Evolutionary conservation across 1,140 invertebrate genomes (phyloP).

Genomic region (Probaryconus sp.): DNA sequence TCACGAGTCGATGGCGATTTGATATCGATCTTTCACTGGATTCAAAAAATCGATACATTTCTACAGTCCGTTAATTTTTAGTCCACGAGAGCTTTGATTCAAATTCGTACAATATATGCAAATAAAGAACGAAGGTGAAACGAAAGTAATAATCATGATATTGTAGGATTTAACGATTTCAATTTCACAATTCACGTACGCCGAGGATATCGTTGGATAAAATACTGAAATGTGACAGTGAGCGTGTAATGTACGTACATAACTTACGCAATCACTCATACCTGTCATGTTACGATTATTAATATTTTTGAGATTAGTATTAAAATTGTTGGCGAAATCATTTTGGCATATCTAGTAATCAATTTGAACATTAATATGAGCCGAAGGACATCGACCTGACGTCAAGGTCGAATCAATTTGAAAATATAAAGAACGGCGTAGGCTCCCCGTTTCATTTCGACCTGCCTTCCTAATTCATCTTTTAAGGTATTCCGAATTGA

Average conservation of each 20-base stretch:
- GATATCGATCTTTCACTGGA: too few species aligned
- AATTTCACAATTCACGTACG: constrained; percentile 21
- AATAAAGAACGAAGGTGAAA: too few species aligned
- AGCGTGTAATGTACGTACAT: constrained; percentile 23
- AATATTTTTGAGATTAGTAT: constrained; percentile 49
- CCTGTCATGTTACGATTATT: constrained; percentile 47
- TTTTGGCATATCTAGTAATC: constrained; percentile 51
- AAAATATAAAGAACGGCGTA: constrained; percentile 47
- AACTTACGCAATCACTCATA: constrained; percentile 34
- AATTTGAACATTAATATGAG: constrained; percentile 46
- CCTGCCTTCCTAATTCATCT: constrained; percentile 52
- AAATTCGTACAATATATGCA: too few species aligned
- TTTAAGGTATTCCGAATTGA: constrained; percentile 54
- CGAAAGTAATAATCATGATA: not conserved
- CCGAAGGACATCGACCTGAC: constrained; percentile 52
- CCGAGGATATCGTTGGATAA: constrained; percentile 13
- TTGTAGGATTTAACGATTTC: constrained; percentile 10
- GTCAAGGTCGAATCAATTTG: constrained; percentile 60
- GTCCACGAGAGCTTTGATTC: not conserved
- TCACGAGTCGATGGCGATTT: too few species aligned
- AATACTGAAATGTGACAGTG: constrained; percentile 12
- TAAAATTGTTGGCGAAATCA: constrained; percentile 35
- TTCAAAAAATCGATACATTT: too few species aligned
- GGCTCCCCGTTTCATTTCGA: constrained; percentile 31
- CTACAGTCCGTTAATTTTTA: too few species aligned